phyloP scores from a whole-genome alignment of 2,113 vertebrate genomes.

The Gila orcuttii region DNA sequence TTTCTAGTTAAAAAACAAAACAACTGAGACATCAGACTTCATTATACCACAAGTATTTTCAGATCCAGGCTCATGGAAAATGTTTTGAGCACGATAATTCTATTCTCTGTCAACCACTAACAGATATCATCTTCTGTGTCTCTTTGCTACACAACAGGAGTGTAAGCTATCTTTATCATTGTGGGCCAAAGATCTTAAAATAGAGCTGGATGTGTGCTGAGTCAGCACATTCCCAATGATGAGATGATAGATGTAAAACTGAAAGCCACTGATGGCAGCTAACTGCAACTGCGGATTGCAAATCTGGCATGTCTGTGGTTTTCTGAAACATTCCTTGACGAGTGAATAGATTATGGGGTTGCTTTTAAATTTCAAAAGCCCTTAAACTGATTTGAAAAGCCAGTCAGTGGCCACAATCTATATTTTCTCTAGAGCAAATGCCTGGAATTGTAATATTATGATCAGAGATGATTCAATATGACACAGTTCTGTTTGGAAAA shows the following conservation, averaged over 20 bases:
- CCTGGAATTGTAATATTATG: conserved; percentile 13
- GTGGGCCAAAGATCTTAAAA: conserved; percentile 38
- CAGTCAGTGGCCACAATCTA: background rate
- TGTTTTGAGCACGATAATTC: conserved; percentile 11
- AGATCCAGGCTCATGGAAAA: conserved; percentile 27
- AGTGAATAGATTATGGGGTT: conserved; percentile 54
- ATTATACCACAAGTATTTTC: conserved; percentile 43
- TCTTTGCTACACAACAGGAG: conserved; percentile 26
- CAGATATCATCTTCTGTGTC: no score
- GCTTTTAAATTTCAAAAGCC: conserved; percentile 46
- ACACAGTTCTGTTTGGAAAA: conserved; percentile 21
- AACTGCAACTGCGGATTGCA: background rate
- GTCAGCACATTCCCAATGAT: conserved; percentile 45
- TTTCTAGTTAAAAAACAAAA: background rate
- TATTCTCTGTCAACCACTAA: conserved; percentile 35
- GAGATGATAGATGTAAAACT: conserved; percentile 48
- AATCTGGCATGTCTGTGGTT: conserved; percentile 54
- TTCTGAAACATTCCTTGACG: conserved; percentile 38
- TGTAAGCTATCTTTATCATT: conserved; percentile 29
- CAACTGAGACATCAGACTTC: background rate
- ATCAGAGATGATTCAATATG: conserved; percentile 26
- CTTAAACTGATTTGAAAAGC: conserved; percentile 20
- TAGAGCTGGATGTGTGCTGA: conserved; percentile 31
- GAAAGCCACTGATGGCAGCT: conserved; percentile 36
- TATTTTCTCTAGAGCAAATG: conserved; percentile 5